Percentiles rank a stretch among this genome's conserved stretches.
phyloP scores from a whole-genome alignment of 1,140 invertebrate genomes.

The Hypsibius dujardini region DNA sequence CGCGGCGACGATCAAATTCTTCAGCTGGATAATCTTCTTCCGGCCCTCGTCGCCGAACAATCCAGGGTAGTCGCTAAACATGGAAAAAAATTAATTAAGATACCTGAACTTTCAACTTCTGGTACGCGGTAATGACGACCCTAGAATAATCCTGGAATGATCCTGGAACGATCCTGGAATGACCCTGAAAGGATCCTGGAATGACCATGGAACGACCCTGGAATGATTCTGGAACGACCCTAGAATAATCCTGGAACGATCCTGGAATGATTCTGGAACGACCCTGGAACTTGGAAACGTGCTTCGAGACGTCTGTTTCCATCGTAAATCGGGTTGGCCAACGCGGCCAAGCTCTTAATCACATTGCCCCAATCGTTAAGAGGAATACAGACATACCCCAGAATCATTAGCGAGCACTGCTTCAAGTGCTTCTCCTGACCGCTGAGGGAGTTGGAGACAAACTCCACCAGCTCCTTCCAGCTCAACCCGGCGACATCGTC shows the following conservation, averaged over 20 bases:
- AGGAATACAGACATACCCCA: conserved; percentile 25
- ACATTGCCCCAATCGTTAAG: not conserved
- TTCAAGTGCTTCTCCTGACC: conserved; percentile 8
- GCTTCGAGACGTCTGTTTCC: conserved; percentile 16
- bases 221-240: no score
- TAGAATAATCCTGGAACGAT: no score
- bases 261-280: no score
- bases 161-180: not conserved
- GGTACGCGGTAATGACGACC: not conserved
- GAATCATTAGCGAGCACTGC: conserved; percentile 9
- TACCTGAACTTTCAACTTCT: not conserved
- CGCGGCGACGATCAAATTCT: conserved; percentile 12
- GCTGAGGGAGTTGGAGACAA: conserved; percentile 6
- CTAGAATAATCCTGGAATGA: not conserved
- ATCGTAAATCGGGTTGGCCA: not conserved
- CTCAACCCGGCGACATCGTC: not conserved
- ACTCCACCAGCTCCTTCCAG: conserved; percentile 18
- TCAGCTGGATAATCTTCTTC: not conserved
- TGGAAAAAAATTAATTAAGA: conserved; percentile 3
- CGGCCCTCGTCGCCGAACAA: conserved; percentile 14
- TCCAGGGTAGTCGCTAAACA: conserved; percentile 7
- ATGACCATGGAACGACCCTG: no score
- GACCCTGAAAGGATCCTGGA: no score
- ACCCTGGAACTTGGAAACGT: conserved; percentile 9
- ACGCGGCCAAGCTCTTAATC: no score